Evolutionary conservation across 2,797 vertebrate genomes (phyloP).

Genomic region (Spheniscus humboldti): DNA sequence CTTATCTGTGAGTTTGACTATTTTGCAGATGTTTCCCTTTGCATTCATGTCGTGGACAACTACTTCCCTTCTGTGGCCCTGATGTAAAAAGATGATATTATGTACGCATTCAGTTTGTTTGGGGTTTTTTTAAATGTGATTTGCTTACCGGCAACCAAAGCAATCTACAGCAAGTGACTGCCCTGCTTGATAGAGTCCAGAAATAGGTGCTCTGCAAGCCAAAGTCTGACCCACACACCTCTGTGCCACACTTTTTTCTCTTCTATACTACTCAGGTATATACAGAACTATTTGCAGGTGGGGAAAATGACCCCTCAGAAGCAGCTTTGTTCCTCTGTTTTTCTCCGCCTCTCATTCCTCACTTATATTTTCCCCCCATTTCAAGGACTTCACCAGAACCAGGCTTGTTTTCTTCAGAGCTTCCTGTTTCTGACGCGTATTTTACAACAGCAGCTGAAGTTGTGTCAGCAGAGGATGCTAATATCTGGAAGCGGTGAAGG

Average conservation of each 20-base stretch:
- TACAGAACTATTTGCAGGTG: background rate
- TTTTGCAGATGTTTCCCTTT: background rate
- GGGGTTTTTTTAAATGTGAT: accelerated
- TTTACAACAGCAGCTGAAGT: background rate
- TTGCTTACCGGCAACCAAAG: background rate
- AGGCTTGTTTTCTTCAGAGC: background rate
- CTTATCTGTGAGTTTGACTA: background rate
- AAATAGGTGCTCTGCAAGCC: background rate
- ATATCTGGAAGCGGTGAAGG: background rate
- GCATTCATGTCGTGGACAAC: background rate
- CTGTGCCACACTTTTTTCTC: background rate
- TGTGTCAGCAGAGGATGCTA: background rate
- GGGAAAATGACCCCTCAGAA: background rate
- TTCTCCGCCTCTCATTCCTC: background rate
- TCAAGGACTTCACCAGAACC: background rate
- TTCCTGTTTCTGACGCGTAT: background rate
- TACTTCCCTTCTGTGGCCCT: background rate
- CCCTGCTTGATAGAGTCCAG: background rate
- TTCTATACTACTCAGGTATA: background rate
- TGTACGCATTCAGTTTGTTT: background rate
- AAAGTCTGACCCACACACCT: background rate
- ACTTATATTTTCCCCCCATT: background rate
- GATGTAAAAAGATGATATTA: background rate
- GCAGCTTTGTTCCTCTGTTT: background rate
- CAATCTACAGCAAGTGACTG: background rate